Conservation (phyloP, 92 coral and sea anemone genomes). For the Nematostella vectensis region DNA sequence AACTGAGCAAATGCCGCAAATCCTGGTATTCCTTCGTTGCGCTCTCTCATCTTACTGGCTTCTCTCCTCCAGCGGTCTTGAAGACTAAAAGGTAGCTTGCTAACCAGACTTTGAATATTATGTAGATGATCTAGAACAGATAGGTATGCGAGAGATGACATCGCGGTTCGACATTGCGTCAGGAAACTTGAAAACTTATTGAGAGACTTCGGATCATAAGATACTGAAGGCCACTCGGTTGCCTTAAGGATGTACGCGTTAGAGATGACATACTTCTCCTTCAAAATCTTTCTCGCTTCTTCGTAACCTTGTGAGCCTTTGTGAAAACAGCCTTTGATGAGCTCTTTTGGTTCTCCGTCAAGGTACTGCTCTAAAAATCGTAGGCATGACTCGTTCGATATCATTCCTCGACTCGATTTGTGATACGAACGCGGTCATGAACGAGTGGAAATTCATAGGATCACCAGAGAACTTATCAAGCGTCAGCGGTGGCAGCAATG, state of each 20-base stretch:
- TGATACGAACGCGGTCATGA: slow-evolving; percentile 24
- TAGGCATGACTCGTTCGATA: slow-evolving; percentile 9
- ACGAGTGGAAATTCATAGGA: slow-evolving; percentile 24
- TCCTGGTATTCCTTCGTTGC: slow-evolving; percentile 16
- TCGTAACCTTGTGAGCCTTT: slow-evolving; percentile 29
- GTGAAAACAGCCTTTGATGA: slow-evolving; percentile 36
- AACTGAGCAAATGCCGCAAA: slow-evolving; percentile 20
- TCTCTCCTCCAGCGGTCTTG: slow-evolving; percentile 42
- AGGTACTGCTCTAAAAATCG: slow-evolving; percentile 38
- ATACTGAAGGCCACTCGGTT: slow-evolving; percentile 24
- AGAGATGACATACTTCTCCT: slow-evolving; percentile 38
- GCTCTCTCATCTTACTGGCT: slow-evolving; percentile 7
- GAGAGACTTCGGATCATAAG: slow-evolving; percentile 12
- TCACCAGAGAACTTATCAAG: slow-evolving; percentile 39
- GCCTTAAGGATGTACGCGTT: slow-evolving; percentile 27
- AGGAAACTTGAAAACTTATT: slow-evolving; percentile 32
- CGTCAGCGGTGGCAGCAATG: slow-evolving; percentile 23
- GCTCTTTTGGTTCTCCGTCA: slow-evolving; percentile 37
- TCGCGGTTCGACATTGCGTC: slow-evolving; percentile 38
- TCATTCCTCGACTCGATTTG: slow-evolving; percentile 22
- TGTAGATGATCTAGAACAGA: slow-evolving; percentile 40
- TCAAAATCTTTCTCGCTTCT: slow-evolving; percentile 23
- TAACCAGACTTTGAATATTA: slow-evolving; percentile 36
- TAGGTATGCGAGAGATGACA: slow-evolving; percentile 25
- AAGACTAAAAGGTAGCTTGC: slow-evolving; percentile 25